phyloP scores from a whole-genome alignment of 2,113 vertebrate genomes.

The Bufo bufo region DNA sequence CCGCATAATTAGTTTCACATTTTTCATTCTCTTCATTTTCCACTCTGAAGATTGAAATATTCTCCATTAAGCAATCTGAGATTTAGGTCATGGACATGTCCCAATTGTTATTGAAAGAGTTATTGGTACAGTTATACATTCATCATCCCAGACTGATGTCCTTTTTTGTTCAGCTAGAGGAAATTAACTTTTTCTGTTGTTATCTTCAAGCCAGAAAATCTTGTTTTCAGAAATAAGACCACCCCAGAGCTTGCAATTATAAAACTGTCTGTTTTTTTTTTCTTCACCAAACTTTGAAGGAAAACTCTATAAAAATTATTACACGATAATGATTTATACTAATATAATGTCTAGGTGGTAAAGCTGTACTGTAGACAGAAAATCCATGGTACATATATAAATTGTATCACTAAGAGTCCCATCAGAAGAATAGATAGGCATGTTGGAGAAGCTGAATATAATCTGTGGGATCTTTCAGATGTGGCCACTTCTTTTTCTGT shows the following conservation, averaged over 20 bases:
- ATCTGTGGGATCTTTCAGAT: too few relatives aligned
- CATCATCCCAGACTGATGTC: conserved; percentile 11
- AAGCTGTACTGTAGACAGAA: neutral
- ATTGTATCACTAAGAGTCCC: neutral
- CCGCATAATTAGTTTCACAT: conserved; percentile 2
- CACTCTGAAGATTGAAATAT: neutral
- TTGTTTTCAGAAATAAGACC: conserved; percentile 46
- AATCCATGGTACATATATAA: neutral
- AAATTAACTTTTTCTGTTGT: conserved; percentile 29
- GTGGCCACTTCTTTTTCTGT: too few relatives aligned
- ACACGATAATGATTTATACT: neutral
- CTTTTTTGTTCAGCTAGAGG: conserved; percentile 16
- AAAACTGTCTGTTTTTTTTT: neutral
- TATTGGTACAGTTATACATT: conserved; percentile 15
- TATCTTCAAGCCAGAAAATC: conserved; percentile 43
- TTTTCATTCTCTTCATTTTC: conserved; percentile 3
- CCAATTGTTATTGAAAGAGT: neutral
- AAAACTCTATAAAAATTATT: conserved; percentile 11
- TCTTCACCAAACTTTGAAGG: neutral
- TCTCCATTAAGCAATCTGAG: neutral
- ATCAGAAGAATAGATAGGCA: too few relatives aligned
- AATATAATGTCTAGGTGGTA: neutral
- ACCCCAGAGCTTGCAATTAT: conserved; percentile 40
- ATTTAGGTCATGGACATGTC: neutral
- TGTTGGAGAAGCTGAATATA: too few relatives aligned